Percentiles rank a stretch among this genome's conserved stretches.
Conservation (phyloP, 2,113 vertebrate genomes). For the Vombatus ursinus region DNA sequence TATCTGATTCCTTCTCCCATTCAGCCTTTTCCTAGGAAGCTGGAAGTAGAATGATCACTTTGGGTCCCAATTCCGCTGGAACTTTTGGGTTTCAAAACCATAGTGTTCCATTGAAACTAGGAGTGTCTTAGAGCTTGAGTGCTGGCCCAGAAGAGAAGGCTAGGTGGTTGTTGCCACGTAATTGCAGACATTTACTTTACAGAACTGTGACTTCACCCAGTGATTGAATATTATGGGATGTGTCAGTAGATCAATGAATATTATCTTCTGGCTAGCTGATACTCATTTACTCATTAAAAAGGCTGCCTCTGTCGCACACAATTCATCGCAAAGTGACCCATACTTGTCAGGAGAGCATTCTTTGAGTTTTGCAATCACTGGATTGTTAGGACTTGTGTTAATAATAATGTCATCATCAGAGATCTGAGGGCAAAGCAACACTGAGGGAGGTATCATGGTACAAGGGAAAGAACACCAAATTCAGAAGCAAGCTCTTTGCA, state of each 20-base stretch:
- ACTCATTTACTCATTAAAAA: not conserved
- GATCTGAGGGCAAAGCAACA: not conserved
- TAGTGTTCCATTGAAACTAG: not conserved
- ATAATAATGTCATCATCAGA: not conserved
- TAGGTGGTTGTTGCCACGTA: not conserved
- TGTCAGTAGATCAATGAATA: not conserved
- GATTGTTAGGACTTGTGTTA: not conserved
- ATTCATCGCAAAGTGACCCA: not conserved
- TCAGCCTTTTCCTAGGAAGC: not conserved
- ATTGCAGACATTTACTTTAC: not conserved
- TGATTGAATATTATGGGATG: constrained; percentile 13
- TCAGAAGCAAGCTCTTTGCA: not conserved
- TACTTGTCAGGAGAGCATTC: not conserved
- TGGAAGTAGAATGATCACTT: not conserved
- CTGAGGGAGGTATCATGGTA: not conserved
- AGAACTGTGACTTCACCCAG: not conserved
- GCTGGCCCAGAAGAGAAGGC: not conserved
- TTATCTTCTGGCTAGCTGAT: not conserved
- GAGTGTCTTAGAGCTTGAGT: not conserved
- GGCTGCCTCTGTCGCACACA: not conserved
- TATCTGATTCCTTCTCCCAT: not conserved
- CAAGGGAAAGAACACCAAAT: not conserved
- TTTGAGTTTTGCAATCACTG: not conserved
- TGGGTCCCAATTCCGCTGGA: not conserved
- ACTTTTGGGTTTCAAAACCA: not conserved